Evolutionary conservation across 2,888 invertebrate species (phyloP).

Genomic region (Platypus cylindrus): DNA sequence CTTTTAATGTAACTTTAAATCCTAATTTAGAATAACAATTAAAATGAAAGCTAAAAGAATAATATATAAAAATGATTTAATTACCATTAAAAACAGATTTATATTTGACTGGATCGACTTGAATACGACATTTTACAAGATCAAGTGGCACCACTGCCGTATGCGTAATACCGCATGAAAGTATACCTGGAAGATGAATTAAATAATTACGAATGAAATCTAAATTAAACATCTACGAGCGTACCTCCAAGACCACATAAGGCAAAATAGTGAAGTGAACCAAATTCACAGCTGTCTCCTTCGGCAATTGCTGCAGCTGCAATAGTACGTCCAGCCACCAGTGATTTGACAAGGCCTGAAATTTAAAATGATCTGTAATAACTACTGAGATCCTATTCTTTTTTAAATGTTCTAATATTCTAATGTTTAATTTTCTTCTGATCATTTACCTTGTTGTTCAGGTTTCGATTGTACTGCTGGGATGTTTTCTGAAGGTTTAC

Average conservation of each 20-base stretch:
- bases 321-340: slow-evolving; percentile 31
- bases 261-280: slow-evolving; percentile 78
- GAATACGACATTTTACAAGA: slow-evolving; percentile 89
- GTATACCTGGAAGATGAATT: slow-evolving; percentile 28
- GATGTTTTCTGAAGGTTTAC: slow-evolving; percentile 20
- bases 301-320: slow-evolving; percentile 23
- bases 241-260: slow-evolving; percentile 45
- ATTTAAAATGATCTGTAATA: not conserved
- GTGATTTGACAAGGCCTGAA: slow-evolving; percentile 29
- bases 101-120: slow-evolving; percentile 90
- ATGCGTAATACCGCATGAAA: slow-evolving; percentile 74
- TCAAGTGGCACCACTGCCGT: slow-evolving; percentile 92
- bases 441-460: slow-evolving; percentile 11
- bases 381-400: not conserved
- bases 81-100: slow-evolving; percentile 69
- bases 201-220: not conserved
- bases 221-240: slow-evolving; percentile 2
- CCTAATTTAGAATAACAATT: slow-evolving; percentile 35
- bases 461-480: slow-evolving; percentile 10
- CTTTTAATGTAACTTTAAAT: slow-evolving; percentile 71
- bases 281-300: slow-evolving; percentile 64
- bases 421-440: not conserved
- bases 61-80: not conserved
- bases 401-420: not conserved
- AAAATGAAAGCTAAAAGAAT: not conserved